Conservation (phyloP, 2,888 invertebrate species). For the Tetramorium bicarinatum region DNA sequence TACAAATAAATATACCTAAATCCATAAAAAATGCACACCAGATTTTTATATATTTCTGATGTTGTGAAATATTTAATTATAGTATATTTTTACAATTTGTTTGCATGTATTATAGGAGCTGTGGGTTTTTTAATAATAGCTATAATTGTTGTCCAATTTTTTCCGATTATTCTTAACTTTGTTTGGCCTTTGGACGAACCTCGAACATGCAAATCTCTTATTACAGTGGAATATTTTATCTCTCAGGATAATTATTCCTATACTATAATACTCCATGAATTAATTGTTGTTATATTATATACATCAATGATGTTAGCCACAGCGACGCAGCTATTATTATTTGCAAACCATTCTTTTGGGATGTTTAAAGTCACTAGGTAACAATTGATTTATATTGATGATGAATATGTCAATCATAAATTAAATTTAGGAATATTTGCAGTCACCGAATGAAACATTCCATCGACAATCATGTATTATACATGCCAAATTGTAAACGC, state of each 20-base stretch:
- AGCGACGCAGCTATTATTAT: background rate
- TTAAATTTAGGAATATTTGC: slow-evolving; percentile 14
- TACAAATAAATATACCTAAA: background rate
- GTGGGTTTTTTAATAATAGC: background rate
- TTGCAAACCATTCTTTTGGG: slow-evolving; percentile 1
- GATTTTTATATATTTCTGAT: background rate
- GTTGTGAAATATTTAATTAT: background rate
- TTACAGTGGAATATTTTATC: slow-evolving; percentile 40
- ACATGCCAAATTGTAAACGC: background rate
- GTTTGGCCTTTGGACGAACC: slow-evolving; percentile 43
- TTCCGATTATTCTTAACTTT: slow-evolving; percentile 29
- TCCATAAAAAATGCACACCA: background rate
- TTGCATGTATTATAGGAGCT: background rate
- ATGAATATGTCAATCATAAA: background rate
- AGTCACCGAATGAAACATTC: slow-evolving; percentile 14
- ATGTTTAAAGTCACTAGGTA: slow-evolving; percentile 39
- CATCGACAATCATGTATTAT: background rate
- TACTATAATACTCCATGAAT: background rate
- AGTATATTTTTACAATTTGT: background rate
- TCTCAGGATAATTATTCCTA: slow-evolving; percentile 25
- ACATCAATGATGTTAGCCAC: background rate
- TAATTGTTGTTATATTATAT: background rate
- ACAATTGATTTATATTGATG: background rate
- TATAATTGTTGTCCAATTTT: background rate
- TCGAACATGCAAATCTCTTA: background rate